Base-by-base conservation (phyloP, 2,797 vertebrate species). In the Epinephelus awoara region DNA sequence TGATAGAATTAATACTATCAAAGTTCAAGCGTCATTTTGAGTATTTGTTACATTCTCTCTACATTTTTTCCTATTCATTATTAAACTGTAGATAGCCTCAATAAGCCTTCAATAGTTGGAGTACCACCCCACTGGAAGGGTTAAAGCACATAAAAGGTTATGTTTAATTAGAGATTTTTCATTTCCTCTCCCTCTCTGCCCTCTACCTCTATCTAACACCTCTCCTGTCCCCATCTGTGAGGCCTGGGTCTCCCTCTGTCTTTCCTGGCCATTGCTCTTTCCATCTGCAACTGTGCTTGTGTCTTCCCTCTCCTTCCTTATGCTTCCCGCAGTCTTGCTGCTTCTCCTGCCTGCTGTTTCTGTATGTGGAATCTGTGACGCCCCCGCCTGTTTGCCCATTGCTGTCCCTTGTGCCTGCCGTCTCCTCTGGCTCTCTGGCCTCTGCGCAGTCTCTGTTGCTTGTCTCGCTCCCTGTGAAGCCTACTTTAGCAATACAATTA, bases 281-380 rank as follows among this genome's bases (percentile, higher is more conserved):
- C 88, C 83, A 90, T 91, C 90, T 92, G 91, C 38, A 81, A 67
- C 51, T 0, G 40, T 40, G 62, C 72, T 46, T 15, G 67, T 82
- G 83, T 88, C 79, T 86, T 77, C 85, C 72, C 77, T 80, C 66
- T 85, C 67, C 29, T 68, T 88, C 91, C 88, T 70, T 86, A 85
- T 88, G 89, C 67, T 86, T 88, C 79, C 74, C 40, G 83, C 75
- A 67, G 86, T 77, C 81, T 79, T 57, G 72, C 81, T 67, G 70
- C 67, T 78, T 77, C 75, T 82, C 66, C 84, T 62, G 84, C 83
- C 86, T 85, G 85, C 86, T 86, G 88, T 88, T 75, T 79, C 77
- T 74, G 80, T 86, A 89, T 88, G 80, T 75, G 82, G 89, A 89
- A 88, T 88, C 68, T 84, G 76, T 21, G 68, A 80, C 75, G 72